These are phyloP conservation scores for Macrotrachela quadricornifera DNA, from an alignment of 1,140 invertebrate species.

Conservation along the genomic window DNA sequence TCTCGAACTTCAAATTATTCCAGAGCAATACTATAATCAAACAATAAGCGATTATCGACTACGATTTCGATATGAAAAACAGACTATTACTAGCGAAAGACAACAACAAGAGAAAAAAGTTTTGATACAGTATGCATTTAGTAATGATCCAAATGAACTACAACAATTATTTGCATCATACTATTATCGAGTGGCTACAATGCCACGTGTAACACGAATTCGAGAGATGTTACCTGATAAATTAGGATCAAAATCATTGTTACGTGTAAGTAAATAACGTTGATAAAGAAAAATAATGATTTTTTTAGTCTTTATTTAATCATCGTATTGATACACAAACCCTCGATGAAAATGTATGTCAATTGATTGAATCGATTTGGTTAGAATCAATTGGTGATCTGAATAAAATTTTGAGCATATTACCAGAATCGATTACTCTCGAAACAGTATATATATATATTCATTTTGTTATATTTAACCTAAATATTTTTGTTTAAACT, in stretches of 20 bases:
- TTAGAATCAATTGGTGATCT: slow-evolving; percentile 19
- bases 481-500: too few species aligned
- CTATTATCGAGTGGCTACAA: too few species aligned
- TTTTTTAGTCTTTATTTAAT: neutral
- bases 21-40: neutral
- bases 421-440: too few species aligned
- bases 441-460: neutral
- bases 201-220: too few species aligned
- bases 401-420: slow-evolving; percentile 12
- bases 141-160: too few species aligned
- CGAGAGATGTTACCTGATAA: neutral
- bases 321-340: neutral
- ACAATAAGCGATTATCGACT: neutral
- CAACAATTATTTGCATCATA: too few species aligned
- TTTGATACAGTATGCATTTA: too few species aligned
- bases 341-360: neutral
- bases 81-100: too few species aligned
- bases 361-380: slow-evolving; percentile 15
- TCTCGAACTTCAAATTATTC: neutral
- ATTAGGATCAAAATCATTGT: neutral
- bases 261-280: neutral
- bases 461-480: too few species aligned
- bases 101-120: too few species aligned
- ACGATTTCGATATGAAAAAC: neutral
- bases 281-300: neutral